These are phyloP conservation scores for Hydrochoerus hydrochaeris DNA, from an alignment of 2,113 vertebrate species.

Conservation along the genomic window DNA sequence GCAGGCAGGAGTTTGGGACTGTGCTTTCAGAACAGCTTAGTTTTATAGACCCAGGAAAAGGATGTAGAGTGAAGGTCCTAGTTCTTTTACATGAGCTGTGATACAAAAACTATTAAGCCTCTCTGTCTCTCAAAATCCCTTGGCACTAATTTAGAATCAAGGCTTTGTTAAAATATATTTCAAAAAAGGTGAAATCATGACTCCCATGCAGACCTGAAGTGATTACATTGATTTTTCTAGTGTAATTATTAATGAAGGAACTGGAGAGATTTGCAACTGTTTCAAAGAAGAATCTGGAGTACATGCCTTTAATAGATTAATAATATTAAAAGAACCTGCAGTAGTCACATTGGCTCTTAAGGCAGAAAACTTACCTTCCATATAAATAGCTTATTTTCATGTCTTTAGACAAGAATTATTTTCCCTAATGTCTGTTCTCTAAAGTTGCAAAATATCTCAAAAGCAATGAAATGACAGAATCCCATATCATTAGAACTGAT, in stretches of 20 bases:
- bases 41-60: neutral
- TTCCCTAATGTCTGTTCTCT: neutral
- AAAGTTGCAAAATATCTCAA: neutral
- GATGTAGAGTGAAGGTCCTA: neutral
- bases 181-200: conserved; percentile 1
- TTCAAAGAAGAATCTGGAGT: neutral
- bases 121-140: neutral
- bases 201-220: neutral
- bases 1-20: neutral
- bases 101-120: neutral
- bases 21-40: neutral
- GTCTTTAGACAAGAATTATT: neutral
- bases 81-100: neutral
- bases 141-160: neutral
- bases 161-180: neutral
- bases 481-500: neutral
- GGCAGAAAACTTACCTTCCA: neutral
- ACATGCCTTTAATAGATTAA: neutral
- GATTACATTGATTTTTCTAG: neutral
- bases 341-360: neutral
- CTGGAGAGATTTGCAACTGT: neutral
- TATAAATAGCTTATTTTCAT: neutral
- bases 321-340: neutral
- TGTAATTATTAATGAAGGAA: neutral
- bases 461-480: neutral